Conservation (phyloP, 2,113 vertebrate species). For the Gasterosteus nipponicus region DNA sequence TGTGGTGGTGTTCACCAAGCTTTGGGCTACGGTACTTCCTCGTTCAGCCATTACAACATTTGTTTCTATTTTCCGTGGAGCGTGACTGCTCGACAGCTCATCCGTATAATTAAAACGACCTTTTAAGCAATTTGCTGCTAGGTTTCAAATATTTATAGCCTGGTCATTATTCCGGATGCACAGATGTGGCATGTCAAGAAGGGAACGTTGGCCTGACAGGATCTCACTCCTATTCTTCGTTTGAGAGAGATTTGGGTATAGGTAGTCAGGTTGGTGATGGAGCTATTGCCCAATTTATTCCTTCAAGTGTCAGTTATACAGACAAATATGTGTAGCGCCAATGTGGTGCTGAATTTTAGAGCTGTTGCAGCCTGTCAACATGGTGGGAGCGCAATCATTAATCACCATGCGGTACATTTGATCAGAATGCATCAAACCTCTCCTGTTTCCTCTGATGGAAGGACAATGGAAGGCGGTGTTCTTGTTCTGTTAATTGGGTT, state of each 20-base stretch:
- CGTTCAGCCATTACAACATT: constrained; percentile 73
- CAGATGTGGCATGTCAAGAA: constrained; percentile 73
- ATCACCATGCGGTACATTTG: constrained; percentile 77
- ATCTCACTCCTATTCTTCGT: constrained; percentile 71
- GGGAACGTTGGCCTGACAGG: constrained; percentile 60
- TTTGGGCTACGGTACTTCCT: constrained; percentile 38
- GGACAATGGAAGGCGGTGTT: constrained; percentile 76
- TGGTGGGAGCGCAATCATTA: constrained; percentile 75
- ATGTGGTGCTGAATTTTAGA: constrained; percentile 61
- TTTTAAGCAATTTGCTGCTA: constrained; percentile 74
- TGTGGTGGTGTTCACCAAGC: constrained; percentile 27
- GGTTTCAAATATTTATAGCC: constrained; percentile 79
- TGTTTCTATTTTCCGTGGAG: constrained; percentile 71
- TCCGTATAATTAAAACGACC: constrained; percentile 81
- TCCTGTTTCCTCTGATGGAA: constrained; percentile 82
- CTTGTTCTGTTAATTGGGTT: constrained; percentile 83
- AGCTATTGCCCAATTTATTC: constrained; percentile 76
- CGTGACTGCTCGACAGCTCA: constrained; percentile 75
- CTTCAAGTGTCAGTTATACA: constrained; percentile 73
- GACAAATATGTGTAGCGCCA: constrained; percentile 67
- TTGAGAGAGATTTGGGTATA: constrained; percentile 56
- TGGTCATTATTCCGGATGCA: constrained; percentile 75
- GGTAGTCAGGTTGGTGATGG: constrained; percentile 71
- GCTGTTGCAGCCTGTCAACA: constrained; percentile 75
- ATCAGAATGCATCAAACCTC: constrained; percentile 80